These are phyloP conservation scores for Poeciliopsis prolifica DNA, from an alignment of 2,113 vertebrate genomes.

Conservation along the genomic window DNA sequence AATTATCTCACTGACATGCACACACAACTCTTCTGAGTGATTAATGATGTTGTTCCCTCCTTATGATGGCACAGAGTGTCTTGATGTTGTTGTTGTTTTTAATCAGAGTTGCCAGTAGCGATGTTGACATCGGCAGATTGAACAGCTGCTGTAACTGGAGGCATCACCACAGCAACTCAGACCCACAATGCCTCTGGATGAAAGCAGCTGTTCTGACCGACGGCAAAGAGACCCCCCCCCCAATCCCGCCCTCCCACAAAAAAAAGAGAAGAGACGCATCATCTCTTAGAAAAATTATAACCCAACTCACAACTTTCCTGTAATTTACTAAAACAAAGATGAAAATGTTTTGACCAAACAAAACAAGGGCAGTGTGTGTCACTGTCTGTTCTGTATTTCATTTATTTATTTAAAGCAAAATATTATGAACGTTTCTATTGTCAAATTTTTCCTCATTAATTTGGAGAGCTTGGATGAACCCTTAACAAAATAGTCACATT, in stretches of 20 bases:
- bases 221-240: conserved; percentile 33
- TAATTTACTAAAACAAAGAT: neutral
- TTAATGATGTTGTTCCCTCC: conserved; percentile 12
- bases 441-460: neutral
- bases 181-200: conserved; percentile 48
- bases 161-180: conserved; percentile 52
- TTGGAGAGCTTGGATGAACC: neutral
- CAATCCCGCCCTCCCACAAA: accelerated
- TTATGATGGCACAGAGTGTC: neutral
- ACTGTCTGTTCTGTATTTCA: too few relatives aligned
- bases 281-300: neutral
- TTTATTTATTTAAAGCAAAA: too few relatives aligned
- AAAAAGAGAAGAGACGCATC: neutral
- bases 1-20: neutral
- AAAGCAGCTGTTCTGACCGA: conserved; percentile 63
- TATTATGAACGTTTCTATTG: too few relatives aligned
- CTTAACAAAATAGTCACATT: neutral
- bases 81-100: conserved; percentile 38
- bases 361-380: too few relatives aligned
- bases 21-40: neutral
- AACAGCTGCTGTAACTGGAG: conserved; percentile 65
- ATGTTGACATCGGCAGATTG: conserved; percentile 49
- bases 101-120: conserved; percentile 35
- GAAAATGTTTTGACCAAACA: neutral
- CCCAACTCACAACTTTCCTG: neutral